A percentile compares a stretch with the other conserved stretches of the same genome.
phyloP scores from a whole-genome alignment of 2,888 invertebrate genomes.

The Drosophila maculinotata region DNA sequence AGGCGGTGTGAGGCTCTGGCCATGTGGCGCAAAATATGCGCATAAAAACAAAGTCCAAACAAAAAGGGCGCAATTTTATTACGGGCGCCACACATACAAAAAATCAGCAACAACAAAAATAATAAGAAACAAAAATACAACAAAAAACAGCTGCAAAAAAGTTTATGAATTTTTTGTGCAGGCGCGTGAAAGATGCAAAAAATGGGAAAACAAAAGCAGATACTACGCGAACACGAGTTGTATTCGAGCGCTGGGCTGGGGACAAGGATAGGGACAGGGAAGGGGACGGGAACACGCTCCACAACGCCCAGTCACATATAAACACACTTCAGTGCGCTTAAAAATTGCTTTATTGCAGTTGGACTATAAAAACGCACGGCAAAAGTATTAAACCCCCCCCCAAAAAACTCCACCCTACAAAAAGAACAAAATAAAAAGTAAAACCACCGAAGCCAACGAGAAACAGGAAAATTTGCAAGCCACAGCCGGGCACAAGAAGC shows the following conservation, averaged over 20 bases:
- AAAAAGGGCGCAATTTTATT: slow-evolving; percentile 77
- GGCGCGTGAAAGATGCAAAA: slow-evolving; percentile 81
- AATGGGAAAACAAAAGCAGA: slow-evolving; percentile 68
- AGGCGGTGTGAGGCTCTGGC: slow-evolving; percentile 39
- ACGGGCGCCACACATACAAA: slow-evolving; percentile 45
- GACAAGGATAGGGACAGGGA: no score
- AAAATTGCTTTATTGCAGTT: slow-evolving; percentile 81
- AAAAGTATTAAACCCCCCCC: slow-evolving; percentile 53
- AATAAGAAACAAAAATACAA: slow-evolving; percentile 37
- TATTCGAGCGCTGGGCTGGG: slow-evolving; percentile 36
- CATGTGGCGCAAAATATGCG: slow-evolving; percentile 80
- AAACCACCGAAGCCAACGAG: slow-evolving; percentile 49
- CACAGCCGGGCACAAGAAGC: slow-evolving; percentile 64
- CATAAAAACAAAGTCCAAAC: slow-evolving; percentile 68
- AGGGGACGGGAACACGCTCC: slow-evolving; percentile 26
- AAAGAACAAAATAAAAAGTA: slow-evolving; percentile 33
- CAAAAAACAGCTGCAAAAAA: slow-evolving; percentile 57
- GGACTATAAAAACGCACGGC: slow-evolving; percentile 81
- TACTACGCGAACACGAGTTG: slow-evolving; percentile 61
- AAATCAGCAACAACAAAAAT: slow-evolving; percentile 36
- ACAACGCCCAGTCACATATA: slow-evolving; percentile 73
- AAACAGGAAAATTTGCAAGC: slow-evolving; percentile 80
- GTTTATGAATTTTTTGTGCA: slow-evolving; percentile 80
- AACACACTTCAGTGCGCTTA: slow-evolving; percentile 80
- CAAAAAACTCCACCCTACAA: neutral